phyloP scores from a whole-genome alignment of 1,140 invertebrate species.

The Leptonema lineaticorne region DNA sequence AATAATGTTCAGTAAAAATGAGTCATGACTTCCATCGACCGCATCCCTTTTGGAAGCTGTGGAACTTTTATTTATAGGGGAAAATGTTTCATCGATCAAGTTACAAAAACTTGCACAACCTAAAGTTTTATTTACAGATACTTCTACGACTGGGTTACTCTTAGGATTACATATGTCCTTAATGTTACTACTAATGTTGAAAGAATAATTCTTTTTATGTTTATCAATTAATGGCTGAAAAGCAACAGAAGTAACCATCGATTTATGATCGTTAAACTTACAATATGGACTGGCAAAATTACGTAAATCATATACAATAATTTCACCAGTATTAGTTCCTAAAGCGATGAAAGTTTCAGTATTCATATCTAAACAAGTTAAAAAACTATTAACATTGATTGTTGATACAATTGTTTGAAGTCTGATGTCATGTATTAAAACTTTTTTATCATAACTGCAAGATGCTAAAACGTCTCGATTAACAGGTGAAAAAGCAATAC shows the following conservation, averaged over 20 bases:
- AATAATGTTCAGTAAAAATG: constrained; percentile 34
- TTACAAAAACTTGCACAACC: constrained; percentile 27
- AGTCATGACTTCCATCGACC: constrained; percentile 30
- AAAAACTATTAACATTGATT: constrained; percentile 48
- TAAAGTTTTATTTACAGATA: constrained; percentile 16
- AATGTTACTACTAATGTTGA: constrained; percentile 50
- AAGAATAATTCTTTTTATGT: constrained; percentile 45
- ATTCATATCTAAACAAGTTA: constrained; percentile 52
- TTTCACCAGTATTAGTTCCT: constrained; percentile 50
- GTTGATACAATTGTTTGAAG: constrained; percentile 51
- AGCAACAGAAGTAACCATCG: constrained; percentile 48
- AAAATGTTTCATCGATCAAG: constrained; percentile 31
- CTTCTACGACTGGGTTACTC: not conserved
- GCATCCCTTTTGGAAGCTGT: constrained; percentile 6
- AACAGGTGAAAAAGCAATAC: constrained; percentile 51
- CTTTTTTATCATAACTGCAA: constrained; percentile 52
- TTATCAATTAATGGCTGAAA: constrained; percentile 46
- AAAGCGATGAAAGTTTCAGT: constrained; percentile 49
- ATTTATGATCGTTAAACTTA: constrained; percentile 49
- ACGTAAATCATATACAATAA: constrained; percentile 52
- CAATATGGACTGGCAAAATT: constrained; percentile 48
- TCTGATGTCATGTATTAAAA: constrained; percentile 53
- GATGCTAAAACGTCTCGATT: constrained; percentile 54
- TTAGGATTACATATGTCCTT: constrained; percentile 43
- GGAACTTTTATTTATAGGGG: constrained; percentile 14